Evolutionary conservation across 2,113 vertebrate genomes (phyloP), one percentile per base, ranked within the genome.

Genomic region (Lynx canadensis): DNA sequence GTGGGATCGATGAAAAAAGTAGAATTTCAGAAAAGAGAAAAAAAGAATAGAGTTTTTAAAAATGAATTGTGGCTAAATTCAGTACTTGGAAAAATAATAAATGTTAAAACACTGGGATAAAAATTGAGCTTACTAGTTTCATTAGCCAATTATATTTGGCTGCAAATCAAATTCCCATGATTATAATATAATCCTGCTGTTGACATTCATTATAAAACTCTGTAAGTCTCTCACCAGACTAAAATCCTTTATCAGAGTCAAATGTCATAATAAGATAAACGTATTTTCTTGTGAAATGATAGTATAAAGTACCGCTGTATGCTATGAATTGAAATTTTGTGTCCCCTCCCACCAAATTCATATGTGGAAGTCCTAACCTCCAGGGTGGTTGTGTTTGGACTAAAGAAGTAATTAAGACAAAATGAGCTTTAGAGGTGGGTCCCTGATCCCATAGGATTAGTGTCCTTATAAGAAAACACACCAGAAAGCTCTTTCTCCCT

Each of bases 201-300:
- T 78, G 19, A 31, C 23, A 36, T 88, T 89, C 27, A 45, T 63
- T 86, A 68, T 36, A 73, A 69, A 91, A 69, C 82, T 68, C 1
- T 36, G 82, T 7, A 14, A 57, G 1, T 10, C 19, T 66, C 13
- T 83, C 29, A 86, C 8, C 19, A 89, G 68, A 81, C 4, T 78
- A 82, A 96, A 96, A 87, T 84, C 78, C 3, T 48, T 79, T 83
- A 88, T 41, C 12, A 45, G n/a, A 97, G 71, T 38, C 41, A 52
- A 71, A 52, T 29, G 1, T 52, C 36, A 41, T 65, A 55, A 12
- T 50, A 73, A 63, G 4, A 7, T 69, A 66, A 86, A 23, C 2
- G 38, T 12, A 76, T 29, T 50, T 88, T 52, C 31, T 74, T 48
- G 4, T 74, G n/a, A 25, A 55, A 69, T 36, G 23, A 18, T 33